phyloP scores from a whole-genome alignment of 1,140 invertebrate genomes.

The Trichogramma pretiosum region DNA sequence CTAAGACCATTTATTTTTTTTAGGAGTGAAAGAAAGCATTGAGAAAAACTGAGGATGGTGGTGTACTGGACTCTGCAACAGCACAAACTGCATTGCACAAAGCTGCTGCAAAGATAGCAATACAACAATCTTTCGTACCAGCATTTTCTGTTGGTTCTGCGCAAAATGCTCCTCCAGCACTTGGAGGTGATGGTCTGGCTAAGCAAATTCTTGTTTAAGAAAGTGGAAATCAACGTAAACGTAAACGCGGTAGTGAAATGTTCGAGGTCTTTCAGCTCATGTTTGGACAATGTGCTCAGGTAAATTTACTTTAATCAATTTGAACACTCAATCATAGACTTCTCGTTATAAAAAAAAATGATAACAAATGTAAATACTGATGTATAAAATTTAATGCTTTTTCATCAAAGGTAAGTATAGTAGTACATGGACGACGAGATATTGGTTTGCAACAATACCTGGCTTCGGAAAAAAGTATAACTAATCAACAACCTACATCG shows the following conservation, averaged over 20 bases:
- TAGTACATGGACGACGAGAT: conserved; percentile 40
- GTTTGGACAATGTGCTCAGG: conserved; percentile 87
- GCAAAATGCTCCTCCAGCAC: too few species aligned
- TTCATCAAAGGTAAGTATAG: conserved; percentile 37
- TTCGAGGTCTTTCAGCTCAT: conserved; percentile 69
- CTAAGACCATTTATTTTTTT: conserved; percentile 5
- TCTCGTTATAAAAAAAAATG: neutral
- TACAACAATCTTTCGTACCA: too few species aligned
- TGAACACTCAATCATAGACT: neutral
- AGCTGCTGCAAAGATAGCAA: too few species aligned
- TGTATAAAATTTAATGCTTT: too few species aligned
- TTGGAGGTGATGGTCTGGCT: too few species aligned
- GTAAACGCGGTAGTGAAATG: too few species aligned
- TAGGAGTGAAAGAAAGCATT: conserved; percentile 43
- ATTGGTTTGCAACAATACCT: conserved; percentile 39
- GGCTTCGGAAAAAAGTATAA: conserved; percentile 41
- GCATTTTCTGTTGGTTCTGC: too few species aligned
- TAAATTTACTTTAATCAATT: conserved; percentile 41
- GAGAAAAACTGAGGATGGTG: conserved; percentile 44
- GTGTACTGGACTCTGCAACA: too few species aligned
- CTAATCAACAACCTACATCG: conserved; percentile 42
- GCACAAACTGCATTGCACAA: too few species aligned
- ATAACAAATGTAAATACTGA: too few species aligned
- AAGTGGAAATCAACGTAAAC: too few species aligned
- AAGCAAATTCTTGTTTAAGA: too few species aligned